Conservation (phyloP, 2,888 invertebrate genomes). For the Seira sanloemensis region DNA sequence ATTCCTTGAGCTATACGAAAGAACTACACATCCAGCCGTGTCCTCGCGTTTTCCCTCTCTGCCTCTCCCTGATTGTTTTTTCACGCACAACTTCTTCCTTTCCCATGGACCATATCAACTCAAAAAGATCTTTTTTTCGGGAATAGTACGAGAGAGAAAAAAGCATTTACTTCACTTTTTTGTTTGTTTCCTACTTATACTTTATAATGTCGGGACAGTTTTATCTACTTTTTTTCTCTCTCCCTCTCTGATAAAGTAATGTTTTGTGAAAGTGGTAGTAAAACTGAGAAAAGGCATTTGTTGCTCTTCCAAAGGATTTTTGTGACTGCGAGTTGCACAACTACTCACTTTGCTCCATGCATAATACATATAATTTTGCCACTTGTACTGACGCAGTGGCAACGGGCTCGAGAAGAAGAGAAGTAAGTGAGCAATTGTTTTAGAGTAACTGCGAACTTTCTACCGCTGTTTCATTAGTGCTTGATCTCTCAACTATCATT, state of each 20-base stretch:
- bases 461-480: constrained; percentile 25
- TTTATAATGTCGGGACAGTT: constrained; percentile 45
- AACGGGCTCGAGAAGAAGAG: no score
- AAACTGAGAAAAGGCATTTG: constrained; percentile 38
- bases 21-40: background rate
- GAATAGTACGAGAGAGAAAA: constrained; percentile 15
- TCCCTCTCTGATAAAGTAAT: constrained; percentile 25
- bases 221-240: constrained; percentile 21
- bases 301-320: constrained; percentile 39
- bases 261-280: background rate
- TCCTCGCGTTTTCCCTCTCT: background rate
- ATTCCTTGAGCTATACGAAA: background rate
- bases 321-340: background rate
- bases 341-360: constrained; percentile 40
- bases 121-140: constrained; percentile 28
- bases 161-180: constrained; percentile 36
- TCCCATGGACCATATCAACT: constrained; percentile 20
- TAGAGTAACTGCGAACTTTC: background rate
- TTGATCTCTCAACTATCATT: constrained; percentile 38
- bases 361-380: constrained; percentile 39
- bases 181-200: constrained; percentile 40
- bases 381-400: background rate
- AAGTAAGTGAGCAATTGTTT: constrained; percentile 4
- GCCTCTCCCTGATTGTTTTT: constrained; percentile 53
- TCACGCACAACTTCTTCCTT: constrained; percentile 52